Conservation (phyloP, 1,140 invertebrate genomes). For the Anastrepha ludens region DNA sequence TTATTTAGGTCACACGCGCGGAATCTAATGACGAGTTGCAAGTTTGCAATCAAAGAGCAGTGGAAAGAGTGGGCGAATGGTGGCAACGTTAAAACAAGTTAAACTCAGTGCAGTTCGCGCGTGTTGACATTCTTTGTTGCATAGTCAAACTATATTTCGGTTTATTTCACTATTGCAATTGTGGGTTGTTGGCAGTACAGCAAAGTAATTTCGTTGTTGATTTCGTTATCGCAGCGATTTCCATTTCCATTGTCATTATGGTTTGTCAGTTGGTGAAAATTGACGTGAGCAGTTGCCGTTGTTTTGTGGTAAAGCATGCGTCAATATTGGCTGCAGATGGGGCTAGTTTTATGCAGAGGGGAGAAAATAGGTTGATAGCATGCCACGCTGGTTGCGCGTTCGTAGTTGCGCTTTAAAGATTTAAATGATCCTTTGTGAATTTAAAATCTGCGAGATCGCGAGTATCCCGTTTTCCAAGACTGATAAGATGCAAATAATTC, state of each 20-base stretch:
- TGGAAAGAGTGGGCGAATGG: not conserved
- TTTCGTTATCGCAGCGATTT: conserved; percentile 21
- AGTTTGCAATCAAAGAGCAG: not conserved
- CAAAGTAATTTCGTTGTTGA: conserved; percentile 36
- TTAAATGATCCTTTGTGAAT: not conserved
- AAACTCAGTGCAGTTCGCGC: not conserved
- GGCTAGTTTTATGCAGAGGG: not conserved
- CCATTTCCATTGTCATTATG: conserved; percentile 37
- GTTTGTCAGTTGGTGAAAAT: conserved; percentile 15
- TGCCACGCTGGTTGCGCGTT: not conserved
- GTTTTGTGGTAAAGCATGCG: not conserved
- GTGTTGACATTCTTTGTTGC: conserved; percentile 42
- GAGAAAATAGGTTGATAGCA: not conserved
- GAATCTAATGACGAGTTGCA: not conserved
- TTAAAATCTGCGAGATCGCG: too few relatives aligned
- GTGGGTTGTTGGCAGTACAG: not conserved
- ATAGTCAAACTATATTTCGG: conserved; percentile 43
- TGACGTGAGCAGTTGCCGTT: not conserved
- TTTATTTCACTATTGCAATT: conserved; percentile 26
- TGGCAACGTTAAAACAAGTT: not conserved
- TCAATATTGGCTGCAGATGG: conserved; percentile 13
- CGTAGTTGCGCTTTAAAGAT: not conserved
- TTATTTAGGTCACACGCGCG: conserved; percentile 51
- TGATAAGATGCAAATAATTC: too few relatives aligned
- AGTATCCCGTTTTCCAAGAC: too few relatives aligned